Evolutionary conservation across 2,888 invertebrate species (phyloP), one percentile per base, ranked within the genome.

Genomic region (Drosophila lutescens): DNA sequence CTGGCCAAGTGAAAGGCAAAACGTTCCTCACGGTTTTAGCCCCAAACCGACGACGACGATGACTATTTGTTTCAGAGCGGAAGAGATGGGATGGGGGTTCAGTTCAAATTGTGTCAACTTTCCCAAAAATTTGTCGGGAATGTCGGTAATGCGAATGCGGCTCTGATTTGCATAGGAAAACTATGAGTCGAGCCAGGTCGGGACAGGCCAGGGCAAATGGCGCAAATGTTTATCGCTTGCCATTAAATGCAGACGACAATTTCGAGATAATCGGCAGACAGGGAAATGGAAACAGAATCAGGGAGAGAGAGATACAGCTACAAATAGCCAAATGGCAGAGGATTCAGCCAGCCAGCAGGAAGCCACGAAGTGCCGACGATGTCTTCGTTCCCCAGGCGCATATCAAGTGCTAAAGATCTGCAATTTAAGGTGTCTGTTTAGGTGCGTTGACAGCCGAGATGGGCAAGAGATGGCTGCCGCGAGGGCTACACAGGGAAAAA

Each of bases 91-190:
- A 10, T 10, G 17, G 10, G 41, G 61, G 83, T 76, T 74, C 76
- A 58, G 83, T 76, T 74, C 76, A 86, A 84, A 88, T 72, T 88
- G 77, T 85, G 85, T 86, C 85, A 85, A 88, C 85, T 86, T 84
- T 88, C 85, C 78, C 86, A 66, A 59, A 80, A 56, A 71, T 70
- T 69, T 62, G 61, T 65, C 54, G 62, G 74, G 80, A 82, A 26
- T 30, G 30, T 30, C 7, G 7, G 30, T 8, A 30, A 87, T 85
- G 77, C 36, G 60, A 62, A 30, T 41, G 62, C 17, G 43, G 32
- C 60, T 73, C 63, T 61, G 46, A 59, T 67, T 73, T 70, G 54
- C 73, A 60, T 72, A 57, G 41, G 43, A n/a, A 62, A 43, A 63
- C 62, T 49, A 46, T 43, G 41, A 44, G 44, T 20, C 6, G 58